A percentile compares a stretch with the other conserved stretches of the same genome.
Conservation (phyloP, 2,888 invertebrate genomes). For the Drosophila subquinaria region DNA sequence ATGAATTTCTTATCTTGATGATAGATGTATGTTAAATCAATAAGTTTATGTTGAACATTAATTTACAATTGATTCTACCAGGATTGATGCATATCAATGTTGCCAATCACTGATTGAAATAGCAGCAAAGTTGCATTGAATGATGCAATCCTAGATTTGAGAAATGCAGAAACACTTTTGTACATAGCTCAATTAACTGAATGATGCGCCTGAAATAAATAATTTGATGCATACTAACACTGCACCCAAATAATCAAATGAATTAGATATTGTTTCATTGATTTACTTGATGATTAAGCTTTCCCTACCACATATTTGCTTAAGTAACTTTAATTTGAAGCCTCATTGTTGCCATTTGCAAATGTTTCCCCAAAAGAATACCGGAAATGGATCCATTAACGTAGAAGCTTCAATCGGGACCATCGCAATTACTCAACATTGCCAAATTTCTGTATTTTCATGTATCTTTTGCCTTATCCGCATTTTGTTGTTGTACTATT, state of each 20-base stretch:
- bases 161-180: background rate
- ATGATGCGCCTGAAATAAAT: background rate
- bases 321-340: background rate
- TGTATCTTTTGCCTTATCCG: constrained; percentile 23
- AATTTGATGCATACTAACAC: background rate
- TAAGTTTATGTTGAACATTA: background rate
- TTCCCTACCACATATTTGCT: background rate
- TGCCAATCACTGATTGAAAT: no score
- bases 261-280: background rate
- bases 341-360: background rate
- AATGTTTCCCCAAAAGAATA: constrained; percentile 20
- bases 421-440: constrained; percentile 47
- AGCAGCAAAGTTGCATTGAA: background rate
- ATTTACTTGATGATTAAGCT: constrained; percentile 3
- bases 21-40: background rate
- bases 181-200: background rate
- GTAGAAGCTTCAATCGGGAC: constrained; percentile 32
- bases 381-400: constrained; percentile 45
- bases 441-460: constrained; percentile 31
- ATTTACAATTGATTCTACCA: background rate
- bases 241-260: background rate
- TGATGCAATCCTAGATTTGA: background rate
- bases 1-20: background rate
- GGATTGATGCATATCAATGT: background rate
- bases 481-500: constrained; percentile 16